Percentiles rank a stretch among this genome's conserved stretches.
phyloP scores from a whole-genome alignment of 2,113 vertebrate genomes.

The Megaptera novaeangliae region DNA sequence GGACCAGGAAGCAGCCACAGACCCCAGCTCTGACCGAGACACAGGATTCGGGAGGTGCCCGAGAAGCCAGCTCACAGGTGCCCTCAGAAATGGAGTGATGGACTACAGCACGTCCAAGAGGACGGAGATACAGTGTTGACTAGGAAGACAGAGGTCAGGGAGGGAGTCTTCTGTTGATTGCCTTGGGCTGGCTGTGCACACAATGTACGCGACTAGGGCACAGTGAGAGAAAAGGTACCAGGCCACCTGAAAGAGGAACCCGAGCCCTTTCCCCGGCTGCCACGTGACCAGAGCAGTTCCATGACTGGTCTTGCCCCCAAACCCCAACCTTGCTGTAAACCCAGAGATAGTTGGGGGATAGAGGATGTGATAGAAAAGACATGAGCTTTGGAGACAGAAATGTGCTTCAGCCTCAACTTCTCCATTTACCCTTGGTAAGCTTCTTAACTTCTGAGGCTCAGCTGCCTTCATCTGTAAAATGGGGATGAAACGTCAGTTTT shows the following conservation, averaged over 20 bases:
- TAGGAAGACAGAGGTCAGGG: background rate
- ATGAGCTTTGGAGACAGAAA: background rate
- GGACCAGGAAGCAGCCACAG: background rate
- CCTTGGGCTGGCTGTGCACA: background rate
- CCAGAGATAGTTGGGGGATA: background rate
- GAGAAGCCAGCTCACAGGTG: background rate
- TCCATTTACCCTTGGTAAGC: background rate
- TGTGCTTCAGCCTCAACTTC: background rate
- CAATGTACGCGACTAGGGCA: background rate
- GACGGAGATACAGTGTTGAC: background rate
- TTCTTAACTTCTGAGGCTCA: background rate
- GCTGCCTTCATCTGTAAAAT: background rate
- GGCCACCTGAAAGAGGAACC: background rate
- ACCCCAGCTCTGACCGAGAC: background rate
- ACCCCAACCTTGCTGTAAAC: background rate
- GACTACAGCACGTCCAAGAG: background rate
- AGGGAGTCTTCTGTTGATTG: background rate
- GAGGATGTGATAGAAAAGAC: background rate
- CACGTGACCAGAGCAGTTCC: background rate
- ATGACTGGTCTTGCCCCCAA: background rate
- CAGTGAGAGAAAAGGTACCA: background rate
- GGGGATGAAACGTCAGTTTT: background rate
- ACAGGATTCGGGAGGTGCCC: background rate
- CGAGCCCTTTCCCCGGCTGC: background rate
- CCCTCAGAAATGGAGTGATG: background rate